Percentiles rank a stretch among this genome's conserved stretches.
These are phyloP conservation scores for Pseudocheirus occidentalis DNA, from an alignment of 2,797 vertebrate genomes.

Conservation along the genomic window DNA sequence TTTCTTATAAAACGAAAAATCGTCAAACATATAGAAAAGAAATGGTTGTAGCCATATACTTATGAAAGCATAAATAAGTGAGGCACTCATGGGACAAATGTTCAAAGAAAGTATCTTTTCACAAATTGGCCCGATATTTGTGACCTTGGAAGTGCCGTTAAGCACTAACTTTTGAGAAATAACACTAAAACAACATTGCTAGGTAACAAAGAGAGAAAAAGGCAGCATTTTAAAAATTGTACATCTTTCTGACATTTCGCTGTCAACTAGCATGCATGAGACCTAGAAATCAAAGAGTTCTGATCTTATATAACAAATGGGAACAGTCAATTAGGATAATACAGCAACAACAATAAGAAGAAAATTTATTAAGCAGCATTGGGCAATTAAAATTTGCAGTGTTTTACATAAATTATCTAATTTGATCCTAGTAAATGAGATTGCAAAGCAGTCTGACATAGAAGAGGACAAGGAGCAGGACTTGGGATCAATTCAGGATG, in stretches of 20 bases:
- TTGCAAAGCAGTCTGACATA: neutral
- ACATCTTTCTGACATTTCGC: neutral
- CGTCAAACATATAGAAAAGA: slow-evolving; percentile 69
- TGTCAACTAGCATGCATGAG: slow-evolving; percentile 22
- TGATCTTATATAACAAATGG: neutral
- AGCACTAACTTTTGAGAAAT: slow-evolving; percentile 53
- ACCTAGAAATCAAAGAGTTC: slow-evolving; percentile 3
- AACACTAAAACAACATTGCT: slow-evolving; percentile 65
- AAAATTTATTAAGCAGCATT: neutral
- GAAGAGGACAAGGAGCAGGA: neutral
- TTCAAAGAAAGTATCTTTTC: slow-evolving; percentile 56
- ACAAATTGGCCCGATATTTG: slow-evolving; percentile 55
- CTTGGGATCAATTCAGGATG: neutral
- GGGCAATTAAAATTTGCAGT: neutral
- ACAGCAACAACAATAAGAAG: neutral
- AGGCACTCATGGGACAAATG: slow-evolving; percentile 24
- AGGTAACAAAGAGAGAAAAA: slow-evolving; percentile 56
- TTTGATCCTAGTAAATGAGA: neutral
- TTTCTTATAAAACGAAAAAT: slow-evolving; percentile 67
- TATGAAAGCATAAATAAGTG: slow-evolving; percentile 71
- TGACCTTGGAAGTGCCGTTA: slow-evolving; percentile 62
- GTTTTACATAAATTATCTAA: neutral
- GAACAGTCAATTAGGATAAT: neutral
- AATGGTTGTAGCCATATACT: slow-evolving; percentile 62
- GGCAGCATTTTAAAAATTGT: slow-evolving; percentile 53